Percentiles rank a stretch among this genome's conserved stretches.
These are phyloP conservation scores for Athalia cordata DNA, from an alignment of 2,888 invertebrate species.

Conservation along the genomic window DNA sequence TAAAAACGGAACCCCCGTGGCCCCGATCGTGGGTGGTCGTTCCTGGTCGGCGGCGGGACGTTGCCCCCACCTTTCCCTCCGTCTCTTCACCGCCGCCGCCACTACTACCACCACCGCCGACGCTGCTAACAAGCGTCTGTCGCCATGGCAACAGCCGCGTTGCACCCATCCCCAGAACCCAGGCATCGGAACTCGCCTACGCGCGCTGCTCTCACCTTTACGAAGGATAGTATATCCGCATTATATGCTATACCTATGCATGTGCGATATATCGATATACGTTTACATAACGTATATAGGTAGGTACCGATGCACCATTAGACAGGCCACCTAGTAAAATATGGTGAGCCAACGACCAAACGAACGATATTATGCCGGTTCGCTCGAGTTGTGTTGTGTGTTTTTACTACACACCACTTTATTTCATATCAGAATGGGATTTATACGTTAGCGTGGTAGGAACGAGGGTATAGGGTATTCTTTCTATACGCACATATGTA, in stretches of 20 bases:
- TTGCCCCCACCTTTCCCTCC: slow-evolving; percentile 68
- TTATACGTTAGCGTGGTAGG: too few relatives aligned
- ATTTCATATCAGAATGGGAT: too few relatives aligned
- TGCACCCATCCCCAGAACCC: slow-evolving; percentile 63
- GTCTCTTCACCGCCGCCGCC: slow-evolving; percentile 68
- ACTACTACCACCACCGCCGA: slow-evolving; percentile 56
- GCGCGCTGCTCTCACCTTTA: neutral
- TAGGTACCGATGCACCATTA: too few relatives aligned
- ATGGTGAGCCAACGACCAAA: too few relatives aligned
- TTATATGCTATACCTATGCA: neutral
- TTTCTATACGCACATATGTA: too few relatives aligned
- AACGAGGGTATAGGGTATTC: too few relatives aligned
- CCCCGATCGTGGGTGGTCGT: slow-evolving; percentile 61
- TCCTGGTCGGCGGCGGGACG: slow-evolving; percentile 71
- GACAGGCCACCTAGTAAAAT: too few relatives aligned
- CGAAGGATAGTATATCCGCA: neutral
- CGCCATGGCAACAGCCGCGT: slow-evolving; percentile 74
- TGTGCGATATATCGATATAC: neutral
- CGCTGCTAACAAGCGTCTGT: slow-evolving; percentile 73
- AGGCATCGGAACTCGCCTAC: too few relatives aligned
- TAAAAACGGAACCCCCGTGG: slow-evolving; percentile 44
- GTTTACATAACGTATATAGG: neutral
- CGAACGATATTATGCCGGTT: too few relatives aligned
- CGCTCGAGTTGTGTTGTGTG: too few relatives aligned
- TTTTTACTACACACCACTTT: too few relatives aligned